Evolutionary conservation across 2,888 invertebrate genomes (phyloP).

Genomic region (Cantharis flavilabris): DNA sequence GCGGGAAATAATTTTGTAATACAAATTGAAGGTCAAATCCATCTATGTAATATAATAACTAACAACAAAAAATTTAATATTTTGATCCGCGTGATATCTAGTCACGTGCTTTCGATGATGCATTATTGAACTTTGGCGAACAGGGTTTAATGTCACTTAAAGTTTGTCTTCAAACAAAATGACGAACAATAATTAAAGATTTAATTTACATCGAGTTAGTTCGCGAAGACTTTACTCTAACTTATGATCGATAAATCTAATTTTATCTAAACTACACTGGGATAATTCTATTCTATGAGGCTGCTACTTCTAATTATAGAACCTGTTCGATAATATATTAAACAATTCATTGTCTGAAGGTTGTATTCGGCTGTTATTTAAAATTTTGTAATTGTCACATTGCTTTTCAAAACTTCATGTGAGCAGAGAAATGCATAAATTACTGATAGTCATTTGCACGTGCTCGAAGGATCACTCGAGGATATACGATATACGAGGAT

Average conservation of each 20-base stretch:
- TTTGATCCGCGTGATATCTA: neutral
- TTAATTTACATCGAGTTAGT: neutral
- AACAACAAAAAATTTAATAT: neutral
- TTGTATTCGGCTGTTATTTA: neutral
- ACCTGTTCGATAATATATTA: neutral
- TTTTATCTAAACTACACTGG: neutral
- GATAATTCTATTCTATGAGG: neutral
- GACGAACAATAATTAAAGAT: neutral
- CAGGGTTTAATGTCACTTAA: neutral
- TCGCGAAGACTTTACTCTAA: neutral
- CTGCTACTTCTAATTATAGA: neutral
- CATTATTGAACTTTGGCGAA: neutral
- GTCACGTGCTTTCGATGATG: neutral
- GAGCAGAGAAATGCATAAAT: neutral
- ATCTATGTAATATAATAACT: neutral
- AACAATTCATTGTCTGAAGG: neutral
- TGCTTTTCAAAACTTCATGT: neutral
- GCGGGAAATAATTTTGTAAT: too few relatives aligned
- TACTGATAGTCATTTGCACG: neutral
- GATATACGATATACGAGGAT: too few relatives aligned
- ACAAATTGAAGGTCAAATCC: neutral
- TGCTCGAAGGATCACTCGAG: too few relatives aligned
- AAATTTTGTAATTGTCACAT: neutral
- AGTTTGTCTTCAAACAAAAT: neutral
- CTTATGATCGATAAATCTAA: neutral